These are phyloP conservation scores for Orius insidiosus DNA, from an alignment of 1,140 invertebrate genomes.

Conservation along the genomic window DNA sequence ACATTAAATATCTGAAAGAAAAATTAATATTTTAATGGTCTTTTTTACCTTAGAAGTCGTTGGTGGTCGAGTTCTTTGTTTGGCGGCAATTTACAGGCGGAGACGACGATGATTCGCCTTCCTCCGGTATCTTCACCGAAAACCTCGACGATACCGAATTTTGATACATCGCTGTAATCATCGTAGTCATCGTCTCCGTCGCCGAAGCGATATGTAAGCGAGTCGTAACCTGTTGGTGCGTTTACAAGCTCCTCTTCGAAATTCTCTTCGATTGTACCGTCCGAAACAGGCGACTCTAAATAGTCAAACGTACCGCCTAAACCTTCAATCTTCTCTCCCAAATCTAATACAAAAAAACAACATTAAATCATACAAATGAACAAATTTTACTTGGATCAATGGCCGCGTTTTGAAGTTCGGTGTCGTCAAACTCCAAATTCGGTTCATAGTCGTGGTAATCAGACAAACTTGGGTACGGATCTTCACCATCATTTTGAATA, in stretches of 20 bases:
- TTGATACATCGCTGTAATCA: constrained; percentile 49
- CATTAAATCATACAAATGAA: background rate
- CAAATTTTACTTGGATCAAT: constrained; percentile 28
- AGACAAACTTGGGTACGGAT: constrained; percentile 72
- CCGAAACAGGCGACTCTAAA: constrained; percentile 59
- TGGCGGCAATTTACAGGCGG: constrained; percentile 80
- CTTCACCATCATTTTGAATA: constrained; percentile 33
- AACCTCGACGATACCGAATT: constrained; percentile 73
- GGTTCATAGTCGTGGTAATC: constrained; percentile 88
- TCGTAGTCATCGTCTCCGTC: too few relatives aligned
- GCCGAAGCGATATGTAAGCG: constrained; percentile 24
- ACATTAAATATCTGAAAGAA: constrained; percentile 69
- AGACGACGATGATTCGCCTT: constrained; percentile 86
- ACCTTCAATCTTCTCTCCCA: constrained; percentile 34
- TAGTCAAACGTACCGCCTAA: constrained; percentile 34
- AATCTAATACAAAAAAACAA: background rate
- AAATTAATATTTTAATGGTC: too few relatives aligned
- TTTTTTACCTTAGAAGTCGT: constrained; percentile 58
- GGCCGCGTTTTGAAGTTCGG: constrained; percentile 52
- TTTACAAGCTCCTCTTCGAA: constrained; percentile 77
- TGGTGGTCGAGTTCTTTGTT: constrained; percentile 70
- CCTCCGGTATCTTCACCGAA: constrained; percentile 81
- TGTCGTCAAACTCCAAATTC: constrained; percentile 89
- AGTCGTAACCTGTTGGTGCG: constrained; percentile 34
- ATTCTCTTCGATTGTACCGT: constrained; percentile 81